Percentiles rank a stretch among this genome's conserved stretches.
Evolutionary conservation across 1,140 invertebrate species (phyloP).

Genomic region (Achatina immaculata): DNA sequence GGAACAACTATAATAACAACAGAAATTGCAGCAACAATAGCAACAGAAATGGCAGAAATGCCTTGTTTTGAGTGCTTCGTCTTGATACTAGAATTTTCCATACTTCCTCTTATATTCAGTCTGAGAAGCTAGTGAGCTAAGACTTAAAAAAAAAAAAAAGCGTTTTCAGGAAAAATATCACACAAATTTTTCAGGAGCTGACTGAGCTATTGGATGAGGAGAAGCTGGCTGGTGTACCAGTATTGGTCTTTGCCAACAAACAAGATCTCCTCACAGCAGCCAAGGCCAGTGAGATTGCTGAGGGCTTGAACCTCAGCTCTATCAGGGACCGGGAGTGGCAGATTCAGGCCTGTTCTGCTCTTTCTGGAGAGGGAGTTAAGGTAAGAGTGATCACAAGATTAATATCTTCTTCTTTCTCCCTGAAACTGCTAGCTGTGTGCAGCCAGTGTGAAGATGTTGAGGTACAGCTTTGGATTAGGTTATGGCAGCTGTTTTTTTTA

Average conservation of each 20-base stretch:
- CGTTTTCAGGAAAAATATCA: too few species aligned
- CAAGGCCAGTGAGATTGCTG: slow-evolving; percentile 90
- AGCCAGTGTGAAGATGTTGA: neutral
- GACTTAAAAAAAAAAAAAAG: too few species aligned
- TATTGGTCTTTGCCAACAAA: slow-evolving; percentile 98
- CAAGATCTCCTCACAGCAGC: slow-evolving; percentile 93
- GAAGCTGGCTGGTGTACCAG: slow-evolving; percentile 82
- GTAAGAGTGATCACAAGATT: slow-evolving; percentile 70
- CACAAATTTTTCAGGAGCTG: slow-evolving; percentile 78
- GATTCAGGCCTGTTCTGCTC: slow-evolving; percentile 96
- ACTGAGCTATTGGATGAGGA: slow-evolving; percentile 93
- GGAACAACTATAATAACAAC: too few species aligned
- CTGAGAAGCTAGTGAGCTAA: too few species aligned
- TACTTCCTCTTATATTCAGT: too few species aligned
- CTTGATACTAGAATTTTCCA: too few species aligned
- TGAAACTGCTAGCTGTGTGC: neutral
- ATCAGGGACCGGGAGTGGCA: slow-evolving; percentile 97
- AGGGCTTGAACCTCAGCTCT: slow-evolving; percentile 86
- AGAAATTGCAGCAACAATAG: too few species aligned
- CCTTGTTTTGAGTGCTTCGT: too few species aligned
- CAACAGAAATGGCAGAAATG: too few species aligned
- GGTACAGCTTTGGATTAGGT: neutral
- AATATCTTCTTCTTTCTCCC: neutral
- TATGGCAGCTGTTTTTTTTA: too few species aligned
- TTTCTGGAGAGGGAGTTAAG: slow-evolving; percentile 91